Percentiles rank a stretch among this genome's conserved stretches.
Evolutionary conservation across 2,888 invertebrate species (phyloP).

Genomic region (Allolobophora icterica): DNA sequence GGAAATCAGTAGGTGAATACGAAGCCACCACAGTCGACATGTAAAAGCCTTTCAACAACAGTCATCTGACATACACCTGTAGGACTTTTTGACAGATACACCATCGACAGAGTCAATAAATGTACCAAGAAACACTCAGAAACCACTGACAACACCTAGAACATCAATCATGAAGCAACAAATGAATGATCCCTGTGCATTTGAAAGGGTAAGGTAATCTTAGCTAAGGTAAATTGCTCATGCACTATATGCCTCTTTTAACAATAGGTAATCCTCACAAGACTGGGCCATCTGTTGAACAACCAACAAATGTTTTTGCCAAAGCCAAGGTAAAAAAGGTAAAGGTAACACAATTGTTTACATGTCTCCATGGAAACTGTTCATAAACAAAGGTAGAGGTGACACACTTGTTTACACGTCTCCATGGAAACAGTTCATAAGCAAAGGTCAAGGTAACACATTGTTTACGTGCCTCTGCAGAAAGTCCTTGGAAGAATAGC

Average conservation of each 20-base stretch:
- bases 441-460: neutral
- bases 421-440: too few relatives aligned
- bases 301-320: neutral
- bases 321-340: neutral
- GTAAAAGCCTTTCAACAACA: neutral
- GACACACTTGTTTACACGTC: too few relatives aligned
- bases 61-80: neutral
- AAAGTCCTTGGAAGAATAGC: neutral
- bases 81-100: neutral
- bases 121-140: neutral
- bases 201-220: neutral
- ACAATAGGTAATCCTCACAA: neutral
- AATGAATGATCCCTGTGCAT: neutral
- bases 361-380: neutral
- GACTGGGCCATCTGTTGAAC: neutral
- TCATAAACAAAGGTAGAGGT: too few relatives aligned
- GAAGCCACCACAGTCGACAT: too few relatives aligned
- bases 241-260: neutral
- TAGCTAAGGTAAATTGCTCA: neutral
- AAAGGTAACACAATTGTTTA: neutral
- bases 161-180: neutral
- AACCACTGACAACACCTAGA: constrained; percentile 1
- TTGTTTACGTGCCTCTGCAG: neutral
- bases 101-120: neutral
- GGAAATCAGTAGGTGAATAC: too few relatives aligned